phyloP scores from a whole-genome alignment of 35 echinoderm and acorn worm species.

The Eucidaris tribuloides region DNA sequence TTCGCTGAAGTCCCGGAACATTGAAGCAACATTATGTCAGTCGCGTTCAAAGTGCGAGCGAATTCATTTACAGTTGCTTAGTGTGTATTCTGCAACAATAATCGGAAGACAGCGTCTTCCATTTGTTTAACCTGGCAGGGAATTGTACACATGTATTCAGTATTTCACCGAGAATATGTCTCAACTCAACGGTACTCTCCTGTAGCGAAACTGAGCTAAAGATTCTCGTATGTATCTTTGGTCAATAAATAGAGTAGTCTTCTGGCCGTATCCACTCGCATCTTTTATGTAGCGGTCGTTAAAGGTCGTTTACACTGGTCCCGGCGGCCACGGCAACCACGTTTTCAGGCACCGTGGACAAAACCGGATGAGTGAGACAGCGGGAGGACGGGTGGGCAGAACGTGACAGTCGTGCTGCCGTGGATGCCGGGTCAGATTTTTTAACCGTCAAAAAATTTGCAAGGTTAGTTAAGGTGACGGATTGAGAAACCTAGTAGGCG shows the following conservation, averaged over 20 bases:
- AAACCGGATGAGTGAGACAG: too few relatives aligned
- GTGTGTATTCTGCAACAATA: conserved; percentile 20
- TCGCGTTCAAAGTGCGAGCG: background rate
- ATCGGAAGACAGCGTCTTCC: conserved; percentile 4
- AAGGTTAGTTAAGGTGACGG: too few relatives aligned
- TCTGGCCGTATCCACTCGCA: conserved; percentile 41
- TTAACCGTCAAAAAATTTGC: too few relatives aligned
- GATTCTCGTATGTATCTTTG: conserved; percentile 21
- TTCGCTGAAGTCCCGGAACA: background rate
- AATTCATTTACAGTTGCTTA: conserved; percentile 20
- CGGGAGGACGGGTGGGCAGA: too few relatives aligned
- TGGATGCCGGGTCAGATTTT: too few relatives aligned
- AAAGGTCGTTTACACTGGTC: background rate
- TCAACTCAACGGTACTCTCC: conserved; percentile 8
- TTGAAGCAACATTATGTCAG: conserved; percentile 27
- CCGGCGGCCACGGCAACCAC: too few relatives aligned
- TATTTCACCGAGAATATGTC: conserved; percentile 20
- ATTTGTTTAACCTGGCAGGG: background rate
- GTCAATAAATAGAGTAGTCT: conserved; percentile 49
- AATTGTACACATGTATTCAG: background rate
- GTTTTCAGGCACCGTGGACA: too few relatives aligned
- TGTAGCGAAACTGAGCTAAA: conserved; percentile 12
- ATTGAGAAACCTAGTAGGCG: too few relatives aligned
- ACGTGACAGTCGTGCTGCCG: too few relatives aligned
- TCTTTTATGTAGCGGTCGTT: conserved; percentile 16